phyloP scores from a whole-genome alignment of 1,140 invertebrate genomes.

The Drosophila pallidifrons region DNA sequence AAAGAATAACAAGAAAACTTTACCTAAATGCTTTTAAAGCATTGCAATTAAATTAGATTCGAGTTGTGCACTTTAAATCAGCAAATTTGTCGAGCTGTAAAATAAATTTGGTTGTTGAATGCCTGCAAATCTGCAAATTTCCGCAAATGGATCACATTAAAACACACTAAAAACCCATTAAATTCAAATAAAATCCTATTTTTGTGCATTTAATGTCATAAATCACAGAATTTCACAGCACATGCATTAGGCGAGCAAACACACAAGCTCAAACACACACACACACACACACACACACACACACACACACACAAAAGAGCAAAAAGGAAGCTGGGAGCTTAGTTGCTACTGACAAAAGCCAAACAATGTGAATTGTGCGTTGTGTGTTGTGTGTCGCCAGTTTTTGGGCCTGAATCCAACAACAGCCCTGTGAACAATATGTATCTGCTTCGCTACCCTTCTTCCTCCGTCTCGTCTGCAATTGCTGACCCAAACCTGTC shows the following conservation, averaged over 20 bases:
- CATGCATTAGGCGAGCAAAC: constrained; percentile 48
- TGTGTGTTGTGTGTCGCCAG: constrained; percentile 46
- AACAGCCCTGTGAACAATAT: constrained; percentile 52
- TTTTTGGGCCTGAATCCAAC: constrained; percentile 37
- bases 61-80: constrained; percentile 14
- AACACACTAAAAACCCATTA: constrained; percentile 81
- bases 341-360: constrained; percentile 70
- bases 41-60: constrained; percentile 6
- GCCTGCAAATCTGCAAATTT: constrained; percentile 68
- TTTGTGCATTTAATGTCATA: constrained; percentile 81
- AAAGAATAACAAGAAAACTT: not conserved
- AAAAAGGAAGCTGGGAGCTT: constrained; percentile 58
- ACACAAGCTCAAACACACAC: constrained; percentile 33
- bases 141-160: constrained; percentile 79
- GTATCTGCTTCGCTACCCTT: constrained; percentile 44
- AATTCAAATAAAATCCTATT: constrained; percentile 81
- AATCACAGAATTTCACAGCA: constrained; percentile 75
- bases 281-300: constrained; percentile 17
- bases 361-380: constrained; percentile 78
- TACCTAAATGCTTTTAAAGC: not conserved
- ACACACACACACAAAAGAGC: constrained; percentile 11
- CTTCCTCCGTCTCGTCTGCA: constrained; percentile 7
- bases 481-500: constrained; percentile 35
- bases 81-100: constrained; percentile 24
- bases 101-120: constrained; percentile 30